Base-by-base conservation (phyloP, 2,113 vertebrate genomes). In the Oreochromis tanganicae region DNA sequence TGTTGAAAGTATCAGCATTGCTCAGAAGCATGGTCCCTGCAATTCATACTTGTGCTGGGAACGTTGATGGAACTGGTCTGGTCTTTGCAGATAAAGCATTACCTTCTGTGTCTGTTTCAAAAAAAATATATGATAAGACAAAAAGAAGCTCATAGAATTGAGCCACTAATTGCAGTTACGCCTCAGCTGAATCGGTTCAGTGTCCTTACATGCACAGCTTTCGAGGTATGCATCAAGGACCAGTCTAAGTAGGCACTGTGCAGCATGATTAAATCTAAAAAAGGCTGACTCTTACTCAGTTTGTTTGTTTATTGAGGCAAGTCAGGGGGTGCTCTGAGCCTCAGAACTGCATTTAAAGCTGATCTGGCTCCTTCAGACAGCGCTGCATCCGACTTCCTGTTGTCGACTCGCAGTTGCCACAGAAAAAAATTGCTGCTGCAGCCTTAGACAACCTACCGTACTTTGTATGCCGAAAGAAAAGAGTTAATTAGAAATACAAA, bases 401-500 rank as follows among this genome's bases (percentile, higher is more conserved):
- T 96, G 95, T 96, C 43, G 93, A 95, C 93, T 94, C 87, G 88
- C 81, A 79, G 75, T 93, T 90, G 78, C 89, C 81, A 85, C 87
- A 16, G 86, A 91, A 90, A 71, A 71, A 93, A 93, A 88, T 82
- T 93, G 93, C 91, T 94, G 93, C 92, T 87, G 87, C 90, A 94
- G 94, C 93, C 88, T 88, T 83, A 94, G 93, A 95, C 96, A 94
- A 95, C 96, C 95, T 95, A 96, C 94, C 95, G 95, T 95, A 92
- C 94, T 97, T 97, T 94, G 89, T 96, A 97, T 95, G 95, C 96
- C 95, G 94, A 97, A 98, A 98, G 97, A 98, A 98, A 98, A 98
- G 97, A 97, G 97, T 98, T 99, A 98, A 99, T 99, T 98, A 98
- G 97, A 97, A 97, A 98, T 98, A 99, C 98, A 99, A 98, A 98